A percentile compares a stretch with the other conserved stretches of the same genome.
Evolutionary conservation across 2,888 invertebrate species (phyloP).

Genomic region (Noctuana brunneofusca): DNA sequence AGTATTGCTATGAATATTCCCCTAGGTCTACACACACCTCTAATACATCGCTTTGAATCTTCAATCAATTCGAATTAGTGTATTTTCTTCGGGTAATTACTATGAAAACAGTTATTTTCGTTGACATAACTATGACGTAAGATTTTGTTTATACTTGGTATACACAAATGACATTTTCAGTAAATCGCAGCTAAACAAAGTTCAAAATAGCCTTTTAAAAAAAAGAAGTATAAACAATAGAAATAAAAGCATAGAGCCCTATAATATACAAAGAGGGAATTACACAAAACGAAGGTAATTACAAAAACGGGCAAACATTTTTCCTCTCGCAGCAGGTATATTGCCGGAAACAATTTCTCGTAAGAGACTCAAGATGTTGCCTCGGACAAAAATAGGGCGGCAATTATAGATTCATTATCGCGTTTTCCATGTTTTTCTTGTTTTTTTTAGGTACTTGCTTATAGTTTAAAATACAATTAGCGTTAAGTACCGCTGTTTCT

Average conservation of each 20-base stretch:
- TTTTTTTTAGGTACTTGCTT: not conserved
- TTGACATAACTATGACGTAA: too few species aligned
- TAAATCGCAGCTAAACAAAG: not conserved
- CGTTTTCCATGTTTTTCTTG: conserved; percentile 19
- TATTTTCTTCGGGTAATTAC: too few species aligned
- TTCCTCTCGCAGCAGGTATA: conserved; percentile 23
- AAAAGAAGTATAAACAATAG: too few species aligned
- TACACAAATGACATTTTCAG: not conserved
- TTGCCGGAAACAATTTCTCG: conserved; percentile 36
- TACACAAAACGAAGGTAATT: conserved; percentile 39
- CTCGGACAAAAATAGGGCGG: conserved; percentile 36
- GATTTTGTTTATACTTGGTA: too few species aligned
- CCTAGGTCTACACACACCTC: too few species aligned
- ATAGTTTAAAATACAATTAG: conserved; percentile 7
- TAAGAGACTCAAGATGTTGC: conserved; percentile 38
- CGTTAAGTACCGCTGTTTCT: not conserved
- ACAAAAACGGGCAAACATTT: conserved; percentile 37
- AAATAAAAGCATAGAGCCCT: conserved; percentile 17
- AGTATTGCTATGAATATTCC: too few species aligned
- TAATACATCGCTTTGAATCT: too few species aligned
- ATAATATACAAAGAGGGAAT: conserved; percentile 33
- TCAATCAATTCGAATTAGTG: too few species aligned
- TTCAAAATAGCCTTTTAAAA: not conserved
- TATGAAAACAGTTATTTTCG: too few species aligned
- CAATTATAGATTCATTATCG: conserved; percentile 40